These are phyloP conservation scores for Eleginops maclovinus DNA, from an alignment of 2,113 vertebrate species.

Conservation along the genomic window DNA sequence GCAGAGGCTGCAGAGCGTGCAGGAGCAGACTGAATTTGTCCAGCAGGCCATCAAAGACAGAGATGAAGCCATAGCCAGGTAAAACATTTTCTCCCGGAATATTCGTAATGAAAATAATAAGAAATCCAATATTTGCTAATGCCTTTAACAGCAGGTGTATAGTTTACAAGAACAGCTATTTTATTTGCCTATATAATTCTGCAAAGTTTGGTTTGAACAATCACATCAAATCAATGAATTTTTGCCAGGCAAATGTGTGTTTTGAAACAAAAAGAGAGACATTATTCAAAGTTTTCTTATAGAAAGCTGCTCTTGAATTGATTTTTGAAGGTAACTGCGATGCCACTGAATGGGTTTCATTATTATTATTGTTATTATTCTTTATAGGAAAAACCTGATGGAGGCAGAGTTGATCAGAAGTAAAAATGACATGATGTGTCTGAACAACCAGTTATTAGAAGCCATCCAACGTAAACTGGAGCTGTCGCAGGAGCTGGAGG, in stretches of 20 bases:
- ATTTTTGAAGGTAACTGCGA: background rate
- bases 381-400: slow-evolving; percentile 85
- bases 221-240: background rate
- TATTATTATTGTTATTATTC: too few species aligned
- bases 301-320: background rate
- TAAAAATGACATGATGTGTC: slow-evolving; percentile 83
- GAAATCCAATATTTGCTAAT: background rate
- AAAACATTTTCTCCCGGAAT: slow-evolving; percentile 33
- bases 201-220: background rate
- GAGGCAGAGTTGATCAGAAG: slow-evolving; percentile 85
- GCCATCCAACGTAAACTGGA: slow-evolving; percentile 89
- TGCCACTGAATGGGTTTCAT: slow-evolving; percentile 22
- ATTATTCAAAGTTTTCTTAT: background rate
- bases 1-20: slow-evolving; percentile 47
- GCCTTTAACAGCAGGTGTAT: too few species aligned
- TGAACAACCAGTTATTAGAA: slow-evolving; percentile 89
- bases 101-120: background rate
- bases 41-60: slow-evolving; percentile 86
- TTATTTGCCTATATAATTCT: background rate
- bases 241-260: too few species aligned
- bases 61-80: slow-evolving; percentile 90
- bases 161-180: too few species aligned
- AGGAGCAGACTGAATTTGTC: slow-evolving; percentile 61
- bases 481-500: slow-evolving; percentile 89
- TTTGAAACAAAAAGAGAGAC: background rate